Conservation (phyloP, 1,140 invertebrate genomes). For the Tetramorium alpestre region DNA sequence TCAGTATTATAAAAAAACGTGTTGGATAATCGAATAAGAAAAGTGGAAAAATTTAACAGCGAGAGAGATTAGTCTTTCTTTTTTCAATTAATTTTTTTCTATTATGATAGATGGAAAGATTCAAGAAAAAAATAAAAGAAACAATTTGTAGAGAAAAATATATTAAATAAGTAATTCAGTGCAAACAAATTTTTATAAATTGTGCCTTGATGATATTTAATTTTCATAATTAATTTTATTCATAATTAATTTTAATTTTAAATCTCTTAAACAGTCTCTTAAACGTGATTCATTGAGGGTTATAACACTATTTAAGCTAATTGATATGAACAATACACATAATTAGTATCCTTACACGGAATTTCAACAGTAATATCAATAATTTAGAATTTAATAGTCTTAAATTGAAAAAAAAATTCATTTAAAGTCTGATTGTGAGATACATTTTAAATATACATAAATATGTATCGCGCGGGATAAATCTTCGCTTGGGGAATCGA, state of each 20-base stretch:
- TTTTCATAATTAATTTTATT: neutral
- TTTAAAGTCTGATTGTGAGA: neutral
- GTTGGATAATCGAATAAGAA: neutral
- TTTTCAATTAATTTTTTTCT: neutral
- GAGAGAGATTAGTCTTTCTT: neutral
- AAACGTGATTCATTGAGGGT: neutral
- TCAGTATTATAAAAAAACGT: neutral
- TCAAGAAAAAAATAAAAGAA: neutral
- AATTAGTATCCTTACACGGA: neutral
- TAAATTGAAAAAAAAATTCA: neutral
- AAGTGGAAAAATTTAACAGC: neutral
- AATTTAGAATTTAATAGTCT: neutral
- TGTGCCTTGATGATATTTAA: neutral
- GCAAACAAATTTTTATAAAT: neutral
- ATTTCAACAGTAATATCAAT: neutral
- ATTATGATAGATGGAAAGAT: neutral
- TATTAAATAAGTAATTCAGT: neutral
- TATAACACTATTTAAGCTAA: neutral
- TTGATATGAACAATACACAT: neutral
- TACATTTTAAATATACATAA: neutral
- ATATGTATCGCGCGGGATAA: neutral
- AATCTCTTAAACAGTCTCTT: neutral
- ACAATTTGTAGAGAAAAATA: neutral
- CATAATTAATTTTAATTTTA: neutral
- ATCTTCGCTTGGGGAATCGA: constrained; percentile 12